Evolutionary conservation across 1,140 invertebrate species (phyloP), one percentile per base, ranked within the genome.

Genomic region (Leptoteleia sp.): DNA sequence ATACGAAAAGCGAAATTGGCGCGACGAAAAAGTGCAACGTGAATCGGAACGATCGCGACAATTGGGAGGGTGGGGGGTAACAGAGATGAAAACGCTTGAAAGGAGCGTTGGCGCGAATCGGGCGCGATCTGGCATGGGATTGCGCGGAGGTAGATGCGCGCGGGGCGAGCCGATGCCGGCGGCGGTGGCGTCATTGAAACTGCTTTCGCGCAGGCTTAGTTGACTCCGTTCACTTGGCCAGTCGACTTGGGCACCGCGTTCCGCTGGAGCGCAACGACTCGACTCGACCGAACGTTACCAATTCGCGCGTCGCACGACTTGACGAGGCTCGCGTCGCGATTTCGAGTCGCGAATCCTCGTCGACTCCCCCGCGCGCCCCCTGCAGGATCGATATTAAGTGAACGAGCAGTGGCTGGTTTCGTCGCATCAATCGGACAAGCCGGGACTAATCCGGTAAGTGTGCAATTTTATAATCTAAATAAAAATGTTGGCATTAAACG

Each of bases 121-220:
- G n/a, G n/a, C n/a, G n/a, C n/a, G n/a, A n/a, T n/a, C n/a, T n/a
- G n/a, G n/a, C n/a, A n/a, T n/a, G n/a, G n/a, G n/a, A n/a, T n/a
- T n/a, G 72, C 72, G 70, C 78, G 59, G 25, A 67, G 65, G 61
- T 72, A 25, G 64, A 42, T 80, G 78, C 78, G 77, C 77, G 71
- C 7, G 22, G 22, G 19, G 15, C 45, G 15, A 25, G 61, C 64
- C n/a, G 17, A 61, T 50, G 70, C 61, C 42, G 50, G 59, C 37
- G 38, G 42, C 52, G 31, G 64, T 68, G 57, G 73, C 73, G 73
- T 76, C 64, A 76, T 68, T 76, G 64, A 68, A 70, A 62, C 47
- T 61, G 55, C 45, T 67, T 54, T 62, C 73, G 45, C 29, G 71
- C 43, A 52, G 61, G 62, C 45, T 65, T 67, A 75, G 71, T 75